Conservation (phyloP, 1,140 invertebrate species). For the Philotrypesis tridentata region DNA sequence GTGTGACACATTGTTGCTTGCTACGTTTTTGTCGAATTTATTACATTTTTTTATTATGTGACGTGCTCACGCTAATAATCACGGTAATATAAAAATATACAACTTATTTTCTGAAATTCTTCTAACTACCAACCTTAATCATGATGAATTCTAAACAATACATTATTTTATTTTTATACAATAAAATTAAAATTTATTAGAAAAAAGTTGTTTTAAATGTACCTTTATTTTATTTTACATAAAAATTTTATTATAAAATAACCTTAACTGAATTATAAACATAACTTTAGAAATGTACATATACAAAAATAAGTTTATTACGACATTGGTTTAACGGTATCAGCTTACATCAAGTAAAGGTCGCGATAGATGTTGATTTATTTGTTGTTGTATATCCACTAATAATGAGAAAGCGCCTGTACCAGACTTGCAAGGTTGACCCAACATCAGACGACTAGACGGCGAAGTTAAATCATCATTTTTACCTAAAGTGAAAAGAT, state of each 20-base stretch:
- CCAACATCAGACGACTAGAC: constrained; percentile 91
- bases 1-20: constrained; percentile 14
- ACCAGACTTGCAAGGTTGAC: constrained; percentile 86
- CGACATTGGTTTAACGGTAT: neutral
- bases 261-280: neutral
- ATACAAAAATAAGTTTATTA: constrained; percentile 29
- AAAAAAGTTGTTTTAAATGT: constrained; percentile 22
- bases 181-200: constrained; percentile 37
- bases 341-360: neutral
- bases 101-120: constrained; percentile 20
- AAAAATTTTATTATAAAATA: constrained; percentile 15
- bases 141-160: constrained; percentile 30
- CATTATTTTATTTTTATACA: constrained; percentile 44
- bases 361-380: constrained; percentile 17
- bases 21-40: constrained; percentile 36
- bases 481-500: constrained; percentile 72
- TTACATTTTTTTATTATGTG: constrained; percentile 38
- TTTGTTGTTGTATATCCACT: constrained; percentile 54
- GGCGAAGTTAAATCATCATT: constrained; percentile 88
- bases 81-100: constrained; percentile 20
- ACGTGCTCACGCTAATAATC: constrained; percentile 12
- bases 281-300: constrained; percentile 39
- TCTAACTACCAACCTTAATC: constrained; percentile 27
- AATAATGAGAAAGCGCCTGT: constrained; percentile 85
- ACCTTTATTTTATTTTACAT: constrained; percentile 37